Conservation (phyloP, 2,888 invertebrate genomes). For the Tachina grossa region DNA sequence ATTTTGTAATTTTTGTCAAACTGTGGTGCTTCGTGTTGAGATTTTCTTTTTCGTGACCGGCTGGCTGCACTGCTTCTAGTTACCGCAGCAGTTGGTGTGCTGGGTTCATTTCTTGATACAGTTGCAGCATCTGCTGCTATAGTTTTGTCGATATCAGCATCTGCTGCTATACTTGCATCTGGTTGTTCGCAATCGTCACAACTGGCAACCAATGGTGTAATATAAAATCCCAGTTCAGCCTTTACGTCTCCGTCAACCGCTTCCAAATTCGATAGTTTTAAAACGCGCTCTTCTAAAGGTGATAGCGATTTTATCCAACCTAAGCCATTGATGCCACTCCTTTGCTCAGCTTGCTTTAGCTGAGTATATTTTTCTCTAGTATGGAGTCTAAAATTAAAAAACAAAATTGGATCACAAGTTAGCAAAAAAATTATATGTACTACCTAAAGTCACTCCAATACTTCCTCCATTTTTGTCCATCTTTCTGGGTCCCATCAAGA, state of each 20-base stretch:
- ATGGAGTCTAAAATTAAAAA: not conserved
- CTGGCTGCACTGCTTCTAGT: too few species aligned
- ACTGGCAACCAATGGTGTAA: too few species aligned
- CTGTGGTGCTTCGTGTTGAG: not conserved
- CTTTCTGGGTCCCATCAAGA: constrained; percentile 38
- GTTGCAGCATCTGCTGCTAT: not conserved
- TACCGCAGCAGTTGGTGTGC: too few species aligned
- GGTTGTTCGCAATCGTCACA: not conserved
- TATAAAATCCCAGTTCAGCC: too few species aligned
- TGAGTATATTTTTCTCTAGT: not conserved
- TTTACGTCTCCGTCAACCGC: not conserved
- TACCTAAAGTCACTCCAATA: constrained; percentile 46
- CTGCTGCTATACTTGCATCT: not conserved
- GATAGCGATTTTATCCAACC: not conserved
- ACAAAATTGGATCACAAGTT: not conserved
- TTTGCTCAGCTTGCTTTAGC: not conserved
- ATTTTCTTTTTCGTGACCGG: not conserved
- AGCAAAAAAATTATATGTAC: not conserved
- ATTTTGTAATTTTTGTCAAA: not conserved
- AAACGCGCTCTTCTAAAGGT: not conserved
- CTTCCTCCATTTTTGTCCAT: constrained; percentile 44
- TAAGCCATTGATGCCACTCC: not conserved
- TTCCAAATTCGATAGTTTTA: not conserved
- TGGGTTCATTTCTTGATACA: too few species aligned
- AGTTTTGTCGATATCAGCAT: not conserved